Conservation (phyloP, 2,888 invertebrate genomes). For the Strigamia maritima region DNA sequence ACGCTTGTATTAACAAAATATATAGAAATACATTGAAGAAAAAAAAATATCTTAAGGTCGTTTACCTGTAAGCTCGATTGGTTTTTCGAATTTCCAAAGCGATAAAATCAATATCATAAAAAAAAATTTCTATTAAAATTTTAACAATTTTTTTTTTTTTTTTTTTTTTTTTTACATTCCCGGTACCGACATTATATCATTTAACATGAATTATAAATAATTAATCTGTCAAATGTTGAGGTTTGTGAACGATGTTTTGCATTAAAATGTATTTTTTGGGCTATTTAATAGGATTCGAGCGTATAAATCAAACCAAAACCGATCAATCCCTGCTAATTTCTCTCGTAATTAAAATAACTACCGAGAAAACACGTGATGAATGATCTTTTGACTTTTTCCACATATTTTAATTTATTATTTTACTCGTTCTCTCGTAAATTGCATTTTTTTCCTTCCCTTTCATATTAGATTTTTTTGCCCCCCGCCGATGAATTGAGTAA, state of each 20-base stretch:
- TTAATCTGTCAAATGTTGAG: background rate
- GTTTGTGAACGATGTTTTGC: background rate
- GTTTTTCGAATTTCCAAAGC: too few relatives aligned
- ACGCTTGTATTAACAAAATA: background rate
- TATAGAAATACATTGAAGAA: too few relatives aligned
- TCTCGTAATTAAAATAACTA: background rate
- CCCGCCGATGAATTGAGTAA: background rate
- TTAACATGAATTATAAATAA: background rate
- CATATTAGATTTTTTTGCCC: too few relatives aligned
- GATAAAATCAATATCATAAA: background rate
- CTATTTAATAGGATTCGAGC: background rate
- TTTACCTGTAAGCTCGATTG: too few relatives aligned
- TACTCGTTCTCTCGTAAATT: background rate
- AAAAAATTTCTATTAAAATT: background rate
- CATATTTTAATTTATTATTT: conserved; percentile 6
- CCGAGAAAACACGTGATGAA: background rate
- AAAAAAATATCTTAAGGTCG: background rate
- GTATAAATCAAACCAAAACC: background rate
- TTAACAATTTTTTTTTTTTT: background rate
- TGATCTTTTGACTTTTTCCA: background rate
- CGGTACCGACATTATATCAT: background rate
- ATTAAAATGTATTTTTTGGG: background rate
- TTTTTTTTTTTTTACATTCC: background rate
- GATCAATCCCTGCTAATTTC: conserved; percentile 2
- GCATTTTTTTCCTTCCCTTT: background rate